Base-by-base conservation (phyloP, 2,888 invertebrate genomes). In the Odontothrips loti region DNA sequence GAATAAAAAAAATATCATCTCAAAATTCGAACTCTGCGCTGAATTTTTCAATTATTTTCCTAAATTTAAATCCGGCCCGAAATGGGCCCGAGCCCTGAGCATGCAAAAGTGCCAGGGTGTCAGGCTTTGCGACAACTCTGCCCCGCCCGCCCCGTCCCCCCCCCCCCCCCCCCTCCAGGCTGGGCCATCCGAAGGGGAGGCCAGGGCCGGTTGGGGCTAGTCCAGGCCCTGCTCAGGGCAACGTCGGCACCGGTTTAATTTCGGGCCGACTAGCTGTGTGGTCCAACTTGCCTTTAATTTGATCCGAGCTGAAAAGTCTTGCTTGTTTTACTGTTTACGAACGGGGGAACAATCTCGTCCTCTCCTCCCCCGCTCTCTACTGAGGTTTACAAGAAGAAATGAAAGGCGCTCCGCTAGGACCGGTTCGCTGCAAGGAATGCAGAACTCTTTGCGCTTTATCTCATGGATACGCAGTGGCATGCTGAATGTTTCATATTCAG, bases 231-330 rank as follows among this genome's bases (percentile, higher is more conserved):
- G 0, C 23, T 4, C 34, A 6, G 34, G 34, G 34, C 34, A 6
- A 43, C 34, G 34, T 43, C 34, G 34, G 34, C 34, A 43, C 68
- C 68, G 12, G 68, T 75, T 75, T 75, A 75, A 75, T 75, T 75
- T 27, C 27, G 68, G 68, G 10, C 68, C 68, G 68, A 75, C 68
- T 75, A 75, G 68, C 68, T 27, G 68, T 75, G 68, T 75, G 68
- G 68, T 75, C 68, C 68, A 75, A 75, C 68, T 75, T 75, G 68
- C 68, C 68, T 75, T 75, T 75, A 75, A 75, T 75, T 75, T 75
- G 68, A 75, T 27, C 68, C 68, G 23, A 58, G 58, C 58, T 58
- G 58, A 58, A 43, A 27, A 27, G 68, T 75, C 68, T 27, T 23
- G 23, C 68, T 75, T 23, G 23, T 75, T 75, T 58, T 20, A 58